Base-by-base conservation (phyloP, 2,113 vertebrate species). In the Pedionomus torquatus region DNA sequence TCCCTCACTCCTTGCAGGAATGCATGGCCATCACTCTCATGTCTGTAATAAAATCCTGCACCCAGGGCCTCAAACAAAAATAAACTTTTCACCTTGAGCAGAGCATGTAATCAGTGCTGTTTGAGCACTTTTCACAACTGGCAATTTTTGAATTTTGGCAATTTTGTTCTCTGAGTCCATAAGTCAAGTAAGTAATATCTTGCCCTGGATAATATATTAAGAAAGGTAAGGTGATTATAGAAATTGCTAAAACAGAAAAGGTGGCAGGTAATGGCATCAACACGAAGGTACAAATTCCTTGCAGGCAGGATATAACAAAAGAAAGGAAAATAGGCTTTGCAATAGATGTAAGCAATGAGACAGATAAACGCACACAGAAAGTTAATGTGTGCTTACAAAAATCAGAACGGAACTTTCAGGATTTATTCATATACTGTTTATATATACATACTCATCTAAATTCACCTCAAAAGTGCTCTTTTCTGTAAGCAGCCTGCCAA, bases 401-500 rank as follows among this genome's bases (percentile, higher is more conserved):
- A 97, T 83, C 90, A 35, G 58, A 97, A 95, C n/a, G 19, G 30
- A 41, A 61, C 74, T 93, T 92, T 48, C 76, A 91, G n/a, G 84
- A 91, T 94, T 91, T 94, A 95, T 43, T 58, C 78, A 94, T 72
- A 84, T 60, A 86, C 33, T 94, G 55, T 76, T 96, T 76, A 71
- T 79, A 92, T 91, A 94, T 81, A 65, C 69, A 91, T 48, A 79
- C n/a, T 80, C 87, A 71, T 97, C 81, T 96, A 96, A 97, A 95
- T 89, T 85, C 80, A 97, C 87, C 84, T 90, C 90, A 11, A 16
- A 95, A 96, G 41, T 37, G 49, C 88, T 94, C 75, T 52, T 9
- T 91, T 89, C 48, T 63, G n/a, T 70, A 96, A 89, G 71, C 85
- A 96, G 87, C 58, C 83, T 97, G 95, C 85, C 93, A 98, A 97